Evolutionary conservation across 2,888 invertebrate species (phyloP), one percentile per base, ranked within the genome.

Genomic region (Melinaea menophilus): DNA sequence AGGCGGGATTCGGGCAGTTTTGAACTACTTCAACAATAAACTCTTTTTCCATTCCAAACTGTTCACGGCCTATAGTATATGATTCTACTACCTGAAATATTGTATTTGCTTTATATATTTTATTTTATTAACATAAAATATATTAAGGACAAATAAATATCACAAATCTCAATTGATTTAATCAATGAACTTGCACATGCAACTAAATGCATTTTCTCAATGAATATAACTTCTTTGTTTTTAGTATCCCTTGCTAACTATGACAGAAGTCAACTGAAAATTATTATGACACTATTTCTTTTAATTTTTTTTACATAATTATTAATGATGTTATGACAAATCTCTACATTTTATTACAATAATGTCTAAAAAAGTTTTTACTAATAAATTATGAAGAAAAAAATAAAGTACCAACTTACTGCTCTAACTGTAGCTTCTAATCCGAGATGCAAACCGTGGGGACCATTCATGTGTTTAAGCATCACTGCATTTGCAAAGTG

Each of bases 401-500:
- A 45, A 3, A 48, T 13, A n/a, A 56, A 61, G n/a, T 51, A 37
- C 35, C 9, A 69, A 92, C 93, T 92, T 80, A 95, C 96, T 61
- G 96, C 96, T 81, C 96, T 91, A 46, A 96, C 95, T 12, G 96
- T 96, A 46, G 95, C 95, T 83, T 96, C 96, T 59, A 96, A 91
- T 51, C 95, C 95, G 64, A 97, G 88, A 90, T 97, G 96, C 59
- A 96, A 87, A 1, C 96, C 96, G 80, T 96, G 96, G 0, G 96
- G 96, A 0, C 96, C 96, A 77, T 96, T 96, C 95, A 96, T 96
- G 78, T 97, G 96, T 78, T 96, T 97, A 71, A 97, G 82, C 96
- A 96, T 96, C 5, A 97, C 96, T 61, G 96, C 96, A 90, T 96
- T 96, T 1, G 96, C 96, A 91, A 96, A 97, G 80, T 97, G 96